Conservation (phyloP, 2,888 invertebrate species). For the Ectemnius continuus region DNA sequence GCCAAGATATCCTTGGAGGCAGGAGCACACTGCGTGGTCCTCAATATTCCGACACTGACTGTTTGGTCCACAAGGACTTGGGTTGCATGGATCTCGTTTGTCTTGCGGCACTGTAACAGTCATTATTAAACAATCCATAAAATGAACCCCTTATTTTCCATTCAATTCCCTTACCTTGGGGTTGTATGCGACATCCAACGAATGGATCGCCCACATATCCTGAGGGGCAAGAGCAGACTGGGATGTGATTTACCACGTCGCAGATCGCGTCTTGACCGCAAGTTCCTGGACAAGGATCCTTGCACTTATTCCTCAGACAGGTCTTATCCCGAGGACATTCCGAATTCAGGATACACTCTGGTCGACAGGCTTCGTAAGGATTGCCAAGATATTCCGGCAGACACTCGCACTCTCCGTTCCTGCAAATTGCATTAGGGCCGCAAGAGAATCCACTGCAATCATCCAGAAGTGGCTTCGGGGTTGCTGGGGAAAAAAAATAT, state of each 20-base stretch:
- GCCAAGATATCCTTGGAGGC: slow-evolving; percentile 77
- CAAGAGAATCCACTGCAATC: slow-evolving; percentile 86
- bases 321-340: slow-evolving; percentile 89
- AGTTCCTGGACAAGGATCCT: slow-evolving; percentile 90
- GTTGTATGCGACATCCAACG: slow-evolving; percentile 72
- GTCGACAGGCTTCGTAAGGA: slow-evolving; percentile 86
- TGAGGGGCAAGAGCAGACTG: slow-evolving; percentile 80
- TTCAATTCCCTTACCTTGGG: slow-evolving; percentile 41
- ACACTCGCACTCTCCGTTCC: slow-evolving; percentile 86
- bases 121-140: neutral
- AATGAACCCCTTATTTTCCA: neutral
- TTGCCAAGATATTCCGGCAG: slow-evolving; percentile 85
- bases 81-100: slow-evolving; percentile 73
- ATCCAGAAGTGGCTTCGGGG: slow-evolving; percentile 47
- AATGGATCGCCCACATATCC: slow-evolving; percentile 78
- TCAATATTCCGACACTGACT: slow-evolving; percentile 76
- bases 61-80: slow-evolving; percentile 77
- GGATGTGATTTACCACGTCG: slow-evolving; percentile 86
- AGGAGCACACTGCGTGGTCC: slow-evolving; percentile 78
- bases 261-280: slow-evolving; percentile 89
- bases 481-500: slow-evolving; percentile 32
- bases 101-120: slow-evolving; percentile 37
- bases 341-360: slow-evolving; percentile 88
- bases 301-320: slow-evolving; percentile 88
- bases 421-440: slow-evolving; percentile 87